Conservation (phyloP, 2,113 vertebrate genomes). For the Nibea coibor region DNA sequence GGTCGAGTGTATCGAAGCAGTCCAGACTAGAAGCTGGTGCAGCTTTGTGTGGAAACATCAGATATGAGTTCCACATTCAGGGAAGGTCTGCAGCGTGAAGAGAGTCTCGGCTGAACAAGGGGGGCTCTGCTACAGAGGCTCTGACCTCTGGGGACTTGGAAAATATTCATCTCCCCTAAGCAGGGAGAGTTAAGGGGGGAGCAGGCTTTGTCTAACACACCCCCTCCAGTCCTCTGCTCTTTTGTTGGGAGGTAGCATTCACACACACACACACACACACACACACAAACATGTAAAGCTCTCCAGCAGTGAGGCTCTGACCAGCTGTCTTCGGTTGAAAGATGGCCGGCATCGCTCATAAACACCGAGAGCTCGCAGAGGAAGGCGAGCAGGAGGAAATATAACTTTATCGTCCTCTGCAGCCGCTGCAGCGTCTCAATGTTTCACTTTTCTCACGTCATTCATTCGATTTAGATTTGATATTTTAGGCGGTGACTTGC, state of each 20-base stretch:
- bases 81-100: constrained; percentile 19
- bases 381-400: constrained; percentile 19
- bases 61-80: background rate
- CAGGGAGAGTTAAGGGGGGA: constrained; percentile 61
- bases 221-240: constrained; percentile 61
- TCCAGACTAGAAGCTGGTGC: background rate
- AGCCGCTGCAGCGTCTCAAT: background rate
- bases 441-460: background rate
- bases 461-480: constrained; percentile 8
- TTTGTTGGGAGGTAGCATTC: constrained; percentile 71
- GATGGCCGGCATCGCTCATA: constrained; percentile 60
- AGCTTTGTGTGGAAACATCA: constrained; percentile 11
- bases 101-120: constrained; percentile 8
- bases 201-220: constrained; percentile 76
- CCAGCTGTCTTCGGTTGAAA: constrained; percentile 78
- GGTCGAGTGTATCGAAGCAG: background rate
- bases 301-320: constrained; percentile 68
- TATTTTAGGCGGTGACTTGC: constrained; percentile 6
- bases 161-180: constrained; percentile 79
- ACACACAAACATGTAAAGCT: constrained; percentile 48
- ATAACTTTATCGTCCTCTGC: background rate
- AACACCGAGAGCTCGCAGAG: constrained; percentile 38
- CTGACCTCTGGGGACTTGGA: constrained; percentile 66
- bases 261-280: constrained; percentile 45
- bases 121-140: constrained; percentile 34